Evolutionary conservation across 64 coral and sea anemone species (phyloP).

Genomic region (Pocillopora damicornis): DNA sequence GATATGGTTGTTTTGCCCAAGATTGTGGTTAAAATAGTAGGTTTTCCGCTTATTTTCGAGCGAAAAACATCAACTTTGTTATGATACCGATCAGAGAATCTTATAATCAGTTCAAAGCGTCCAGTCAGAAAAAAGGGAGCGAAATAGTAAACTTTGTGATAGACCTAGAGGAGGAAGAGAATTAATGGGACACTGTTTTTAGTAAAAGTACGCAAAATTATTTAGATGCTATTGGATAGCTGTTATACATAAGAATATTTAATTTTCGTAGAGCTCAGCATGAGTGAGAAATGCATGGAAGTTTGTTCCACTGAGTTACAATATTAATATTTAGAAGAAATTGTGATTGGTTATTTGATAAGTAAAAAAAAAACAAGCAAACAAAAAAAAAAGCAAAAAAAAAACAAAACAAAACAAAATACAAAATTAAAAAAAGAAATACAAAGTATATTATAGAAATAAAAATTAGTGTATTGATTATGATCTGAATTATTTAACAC

Average conservation of each 20-base stretch:
- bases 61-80: too few relatives aligned
- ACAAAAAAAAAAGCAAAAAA: neutral
- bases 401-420: too few relatives aligned
- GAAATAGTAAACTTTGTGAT: neutral
- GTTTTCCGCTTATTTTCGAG: too few relatives aligned
- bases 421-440: neutral
- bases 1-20: too few relatives aligned
- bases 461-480: neutral
- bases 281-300: neutral
- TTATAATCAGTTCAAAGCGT: too few relatives aligned
- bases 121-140: too few relatives aligned
- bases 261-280: neutral
- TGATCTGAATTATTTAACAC: slow-evolving; percentile 34
- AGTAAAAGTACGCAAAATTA: slow-evolving; percentile 3
- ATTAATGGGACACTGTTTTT: neutral
- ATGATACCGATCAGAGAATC: too few relatives aligned
- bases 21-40: too few relatives aligned
- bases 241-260: slow-evolving; percentile 20
- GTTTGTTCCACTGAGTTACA: neutral
- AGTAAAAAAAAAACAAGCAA: neutral
- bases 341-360: slow-evolving; percentile 15
- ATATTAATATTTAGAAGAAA: neutral
- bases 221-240: slow-evolving; percentile 49
- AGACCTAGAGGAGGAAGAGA: too few relatives aligned
- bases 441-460: neutral